These are phyloP conservation scores for Dendroctonus ponderosae DNA, from an alignment of 1,140 invertebrate genomes.

Conservation along the genomic window DNA sequence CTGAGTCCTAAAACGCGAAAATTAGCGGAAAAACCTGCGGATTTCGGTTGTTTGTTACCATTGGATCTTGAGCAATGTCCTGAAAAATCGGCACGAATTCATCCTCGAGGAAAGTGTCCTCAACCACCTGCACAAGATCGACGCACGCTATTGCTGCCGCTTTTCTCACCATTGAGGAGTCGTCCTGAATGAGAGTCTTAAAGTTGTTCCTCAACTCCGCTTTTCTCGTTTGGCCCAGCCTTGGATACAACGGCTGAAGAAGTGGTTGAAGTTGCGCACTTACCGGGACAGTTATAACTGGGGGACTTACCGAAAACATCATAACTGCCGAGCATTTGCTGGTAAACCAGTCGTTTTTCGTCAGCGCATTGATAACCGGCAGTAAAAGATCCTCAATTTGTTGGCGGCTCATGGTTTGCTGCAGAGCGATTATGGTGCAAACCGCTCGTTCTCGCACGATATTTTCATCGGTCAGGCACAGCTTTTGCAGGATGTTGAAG, in stretches of 20 bases:
- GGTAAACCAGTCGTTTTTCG: slow-evolving; percentile 43
- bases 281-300: neutral
- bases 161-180: slow-evolving; percentile 44
- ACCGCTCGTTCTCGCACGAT: slow-evolving; percentile 41
- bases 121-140: slow-evolving; percentile 36
- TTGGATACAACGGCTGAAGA: slow-evolving; percentile 43
- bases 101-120: slow-evolving; percentile 38
- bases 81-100: slow-evolving; percentile 44
- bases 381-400: slow-evolving; percentile 34
- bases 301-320: slow-evolving; percentile 40
- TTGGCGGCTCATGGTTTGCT: slow-evolving; percentile 27
- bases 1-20: slow-evolving; percentile 40
- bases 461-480: slow-evolving; percentile 41
- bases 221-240: slow-evolving; percentile 37
- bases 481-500: slow-evolving; percentile 38
- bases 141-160: slow-evolving; percentile 35
- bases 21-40: neutral
- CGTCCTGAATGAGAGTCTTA: slow-evolving; percentile 41
- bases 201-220: slow-evolving; percentile 39
- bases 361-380: slow-evolving; percentile 36
- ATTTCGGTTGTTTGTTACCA: slow-evolving; percentile 32
- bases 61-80: slow-evolving; percentile 43
- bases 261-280: neutral
- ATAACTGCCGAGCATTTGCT: slow-evolving; percentile 42
- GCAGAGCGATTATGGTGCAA: slow-evolving; percentile 37